Conservation (phyloP, 1,140 invertebrate species). For the Goniozus legneri region DNA sequence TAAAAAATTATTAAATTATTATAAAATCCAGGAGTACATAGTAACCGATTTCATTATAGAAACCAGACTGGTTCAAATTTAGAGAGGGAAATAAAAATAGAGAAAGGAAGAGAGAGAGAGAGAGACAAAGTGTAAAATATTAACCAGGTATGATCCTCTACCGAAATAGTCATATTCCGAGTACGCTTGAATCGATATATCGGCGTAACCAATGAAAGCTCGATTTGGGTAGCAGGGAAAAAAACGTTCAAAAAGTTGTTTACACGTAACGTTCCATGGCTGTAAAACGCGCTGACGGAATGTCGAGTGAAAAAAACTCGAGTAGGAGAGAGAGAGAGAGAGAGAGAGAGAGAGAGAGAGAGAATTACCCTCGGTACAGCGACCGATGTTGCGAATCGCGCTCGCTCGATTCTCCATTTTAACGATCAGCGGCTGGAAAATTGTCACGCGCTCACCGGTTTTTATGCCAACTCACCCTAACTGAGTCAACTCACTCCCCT, state of each 20-base stretch:
- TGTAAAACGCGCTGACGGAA: not conserved
- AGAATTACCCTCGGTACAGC: not conserved
- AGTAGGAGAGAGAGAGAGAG: slow-evolving; percentile 8
- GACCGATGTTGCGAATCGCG: slow-evolving; percentile 6
- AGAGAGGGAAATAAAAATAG: no score
- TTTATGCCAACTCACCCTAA: slow-evolving; percentile 9
- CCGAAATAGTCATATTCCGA: no score
- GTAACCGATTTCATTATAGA: no score
- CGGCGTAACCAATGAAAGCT: no score
- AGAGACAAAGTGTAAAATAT: no score
- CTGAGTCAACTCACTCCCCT: not conserved
- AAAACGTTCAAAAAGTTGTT: not conserved
- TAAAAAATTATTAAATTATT: no score
- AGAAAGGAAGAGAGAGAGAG: no score
- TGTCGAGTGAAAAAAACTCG: not conserved
- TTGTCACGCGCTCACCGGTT: slow-evolving; percentile 13
- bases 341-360: no score
- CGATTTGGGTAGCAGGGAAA: not conserved
- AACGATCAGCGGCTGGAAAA: slow-evolving; percentile 21
- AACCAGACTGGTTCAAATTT: no score
- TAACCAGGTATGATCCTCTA: no score
- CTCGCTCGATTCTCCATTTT: slow-evolving; percentile 18
- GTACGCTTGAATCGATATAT: not conserved
- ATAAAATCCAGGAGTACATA: no score
- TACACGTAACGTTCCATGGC: not conserved